Evolutionary conservation across 2,797 vertebrate species (phyloP), one percentile per base, ranked within the genome.

Genomic region (Nyctalus aviator): DNA sequence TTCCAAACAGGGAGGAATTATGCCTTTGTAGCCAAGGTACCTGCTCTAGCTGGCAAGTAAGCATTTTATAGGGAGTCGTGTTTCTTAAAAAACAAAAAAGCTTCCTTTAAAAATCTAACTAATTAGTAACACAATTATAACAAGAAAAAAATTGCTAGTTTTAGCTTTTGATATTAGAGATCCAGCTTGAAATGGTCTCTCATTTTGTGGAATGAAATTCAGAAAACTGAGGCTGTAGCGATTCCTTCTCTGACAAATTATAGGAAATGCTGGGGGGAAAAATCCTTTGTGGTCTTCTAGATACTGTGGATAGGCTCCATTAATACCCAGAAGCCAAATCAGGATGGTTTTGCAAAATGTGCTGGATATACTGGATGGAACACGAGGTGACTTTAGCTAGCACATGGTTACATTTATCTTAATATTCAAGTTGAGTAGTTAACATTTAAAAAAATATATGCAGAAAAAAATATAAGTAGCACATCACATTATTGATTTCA

Each of bases 201-300:
- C 41, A 68, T 12, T 23, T 48, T 85, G 30, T n/a, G 37, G 44
- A 35, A n/a, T 55, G 81, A 59, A 72, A 84, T 13, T 57, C n/a
- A 81, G 75, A 68, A 84, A 78, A 59, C 50, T 23, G 92, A 44
- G 15, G 20, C 50, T 83, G 0, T 13, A 46, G 10, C 55, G 21
- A 95, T 41, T 72, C 64, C 30, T 44, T 59, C 13, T 75, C 50
- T 66, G 59, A 85, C 62, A 91, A 84, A 93, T 82, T 55, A 78
- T 11, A 12, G 64, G 30, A 68, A 73, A 30, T 4, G 75, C 0
- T 9, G 20, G 27, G 23, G 27, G 48, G 6, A 30, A 69, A 20
- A 72, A 78, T 73, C 30, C 44, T 50, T 50, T 41, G 30, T 50
- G 25, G 23, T 62, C 21, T 83, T 81, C 69, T 66, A 75, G 25